Percentiles rank a stretch among this genome's conserved stretches.
Conservation (phyloP, 2,888 invertebrate genomes). For the Diaperis boleti region DNA sequence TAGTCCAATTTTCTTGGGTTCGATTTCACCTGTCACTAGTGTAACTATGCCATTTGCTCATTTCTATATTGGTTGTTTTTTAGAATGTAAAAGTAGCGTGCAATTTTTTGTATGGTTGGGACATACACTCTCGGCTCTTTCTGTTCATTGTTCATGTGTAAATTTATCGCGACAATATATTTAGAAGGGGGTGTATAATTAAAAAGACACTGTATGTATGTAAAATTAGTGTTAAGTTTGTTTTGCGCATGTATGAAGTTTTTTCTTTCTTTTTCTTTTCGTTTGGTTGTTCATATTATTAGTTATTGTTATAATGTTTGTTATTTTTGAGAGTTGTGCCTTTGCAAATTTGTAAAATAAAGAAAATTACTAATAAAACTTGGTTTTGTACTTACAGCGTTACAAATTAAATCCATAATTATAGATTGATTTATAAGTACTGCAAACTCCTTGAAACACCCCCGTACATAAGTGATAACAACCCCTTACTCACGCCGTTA, state of each 20-base stretch:
- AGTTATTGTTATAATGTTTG: slow-evolving; percentile 57
- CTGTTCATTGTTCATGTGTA: slow-evolving; percentile 7
- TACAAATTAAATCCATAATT: too few species aligned
- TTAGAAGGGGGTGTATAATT: slow-evolving; percentile 7
- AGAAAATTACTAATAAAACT: slow-evolving; percentile 46
- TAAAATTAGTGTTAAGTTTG: slow-evolving; percentile 47
- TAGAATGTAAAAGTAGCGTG: slow-evolving; percentile 30
- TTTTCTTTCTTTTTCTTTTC: slow-evolving; percentile 45
- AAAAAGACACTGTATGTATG: slow-evolving; percentile 39
- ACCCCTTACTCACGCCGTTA: too few species aligned
- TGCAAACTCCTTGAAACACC: neutral
- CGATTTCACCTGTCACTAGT: slow-evolving; percentile 19
- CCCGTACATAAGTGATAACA: too few species aligned
- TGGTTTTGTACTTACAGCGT: neutral
- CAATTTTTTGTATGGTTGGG: slow-evolving; percentile 32
- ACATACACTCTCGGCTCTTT: slow-evolving; percentile 5
- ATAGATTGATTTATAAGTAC: neutral
- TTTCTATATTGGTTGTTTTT: slow-evolving; percentile 31
- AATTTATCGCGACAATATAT: slow-evolving; percentile 29
- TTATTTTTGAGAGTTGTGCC: slow-evolving; percentile 64
- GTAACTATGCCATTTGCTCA: slow-evolving; percentile 35
- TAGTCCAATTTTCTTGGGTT: slow-evolving; percentile 23
- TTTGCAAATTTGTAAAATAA: slow-evolving; percentile 63
- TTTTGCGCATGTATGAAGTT: slow-evolving; percentile 47
- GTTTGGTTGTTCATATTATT: slow-evolving; percentile 44